Evolutionary conservation across 2,797 vertebrate species (phyloP).

Genomic region (Molossus alvarezi): DNA sequence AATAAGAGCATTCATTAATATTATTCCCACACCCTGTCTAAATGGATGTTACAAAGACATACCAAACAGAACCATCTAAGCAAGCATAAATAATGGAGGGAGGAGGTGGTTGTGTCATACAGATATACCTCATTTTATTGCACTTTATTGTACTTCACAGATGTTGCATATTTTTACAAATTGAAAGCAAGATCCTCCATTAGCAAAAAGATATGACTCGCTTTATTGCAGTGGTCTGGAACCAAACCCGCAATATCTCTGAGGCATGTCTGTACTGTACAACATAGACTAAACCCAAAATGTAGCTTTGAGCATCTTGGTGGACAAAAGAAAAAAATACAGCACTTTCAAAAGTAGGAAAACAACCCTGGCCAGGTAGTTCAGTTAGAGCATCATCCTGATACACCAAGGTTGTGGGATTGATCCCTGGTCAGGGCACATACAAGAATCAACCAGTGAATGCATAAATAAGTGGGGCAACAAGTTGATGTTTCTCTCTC

Average conservation of each 20-base stretch:
- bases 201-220: neutral
- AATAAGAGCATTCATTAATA: neutral
- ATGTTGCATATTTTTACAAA: neutral
- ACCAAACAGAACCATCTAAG: neutral
- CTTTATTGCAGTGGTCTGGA: neutral
- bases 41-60: neutral
- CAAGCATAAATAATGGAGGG: neutral
- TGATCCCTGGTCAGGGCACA: neutral
- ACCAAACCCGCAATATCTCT: neutral
- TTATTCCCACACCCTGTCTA: neutral
- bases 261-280: neutral
- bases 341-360: neutral
- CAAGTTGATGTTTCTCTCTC: neutral
- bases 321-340: neutral
- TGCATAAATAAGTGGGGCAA: neutral
- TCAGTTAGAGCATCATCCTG: neutral
- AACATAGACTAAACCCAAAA: neutral
- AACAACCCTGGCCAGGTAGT: neutral
- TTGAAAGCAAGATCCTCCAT: neutral
- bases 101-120: neutral
- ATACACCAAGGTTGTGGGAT: neutral
- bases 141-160: neutral
- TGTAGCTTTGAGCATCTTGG: slow-evolving; percentile 20
- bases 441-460: too few relatives aligned
- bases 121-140: neutral